phyloP scores from a whole-genome alignment of 2,797 vertebrate genomes.

The Fistularia tabacaria region DNA sequence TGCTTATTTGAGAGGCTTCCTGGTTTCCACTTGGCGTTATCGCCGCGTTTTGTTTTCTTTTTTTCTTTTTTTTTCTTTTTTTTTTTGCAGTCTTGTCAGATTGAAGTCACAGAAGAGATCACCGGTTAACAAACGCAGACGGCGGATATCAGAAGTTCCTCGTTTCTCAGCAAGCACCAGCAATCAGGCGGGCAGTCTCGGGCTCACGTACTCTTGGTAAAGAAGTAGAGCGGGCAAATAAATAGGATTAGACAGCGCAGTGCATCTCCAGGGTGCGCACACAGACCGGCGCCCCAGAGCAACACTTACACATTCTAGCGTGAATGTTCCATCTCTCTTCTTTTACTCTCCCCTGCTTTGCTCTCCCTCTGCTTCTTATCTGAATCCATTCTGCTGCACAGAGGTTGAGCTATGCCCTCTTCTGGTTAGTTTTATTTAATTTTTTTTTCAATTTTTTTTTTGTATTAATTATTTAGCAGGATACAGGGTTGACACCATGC shows the following conservation, averaged over 20 bases:
- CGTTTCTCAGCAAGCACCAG: slow-evolving; percentile 2
- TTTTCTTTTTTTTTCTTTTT: too few species aligned
- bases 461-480: too few species aligned
- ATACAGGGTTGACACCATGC: too few species aligned
- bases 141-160: too few species aligned
- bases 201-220: slow-evolving; percentile 49
- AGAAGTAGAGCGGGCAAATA: slow-evolving; percentile 48
- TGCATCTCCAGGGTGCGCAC: slow-evolving; percentile 57
- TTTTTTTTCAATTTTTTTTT: background rate
- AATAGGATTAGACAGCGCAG: slow-evolving; percentile 62
- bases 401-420: slow-evolving; percentile 21
- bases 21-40: too few species aligned
- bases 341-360: slow-evolving; percentile 23
- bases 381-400: too few species aligned
- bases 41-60: too few species aligned
- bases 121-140: too few species aligned
- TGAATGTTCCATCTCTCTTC: slow-evolving; percentile 20
- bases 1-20: too few species aligned
- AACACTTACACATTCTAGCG: slow-evolving; percentile 47
- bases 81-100: too few species aligned
- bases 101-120: too few species aligned
- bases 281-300: slow-evolving; percentile 46
- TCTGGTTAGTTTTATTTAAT: slow-evolving; percentile 22
- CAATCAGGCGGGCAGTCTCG: slow-evolving; percentile 30
- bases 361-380: background rate